Evolutionary conservation across 2,113 vertebrate species (phyloP), one percentile per base, ranked within the genome.

Genomic region (Burhinus bistriatus): DNA sequence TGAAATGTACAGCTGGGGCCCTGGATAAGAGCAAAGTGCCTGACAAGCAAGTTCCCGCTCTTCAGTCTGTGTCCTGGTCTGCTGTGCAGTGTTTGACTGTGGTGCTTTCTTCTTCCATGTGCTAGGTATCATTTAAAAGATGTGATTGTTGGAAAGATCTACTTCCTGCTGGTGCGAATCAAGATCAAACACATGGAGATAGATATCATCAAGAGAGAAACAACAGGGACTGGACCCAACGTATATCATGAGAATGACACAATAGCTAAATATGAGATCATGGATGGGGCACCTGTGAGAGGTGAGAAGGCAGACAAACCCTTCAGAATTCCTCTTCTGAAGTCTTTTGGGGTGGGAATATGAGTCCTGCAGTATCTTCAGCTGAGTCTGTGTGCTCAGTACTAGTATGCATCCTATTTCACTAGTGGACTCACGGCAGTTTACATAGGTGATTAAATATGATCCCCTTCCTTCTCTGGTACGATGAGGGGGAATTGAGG

Each of bases 111-210:
- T 23, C 58, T 66, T 34, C 94, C 38, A 7, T 7, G 0, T 65
- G 51, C 51, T 93, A 99, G 99, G 94, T 99, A 99, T 95, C 99
- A 99, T 92, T 98, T 99, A 94, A 99, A 99, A 98, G 99, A 99
- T 54, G 99, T 99, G 55, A 99, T 99, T 66, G 99, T 99, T 11
- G 99, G 99, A 5, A 99, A 99, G 98, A 99, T 99, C 94, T 99
- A 99, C 95, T 99, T 99, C 97, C 98, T 99, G 87, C 98, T 99
- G 75, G 99, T 99, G 96, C 98, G 99, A 95, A 99, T 99, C 98
- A 99, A 99, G 97, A 99, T 99, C 83, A 99, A 99, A 88, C 99
- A 99, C 98, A 99, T 99, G 99, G 99, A 99, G 95, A 99, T 99
- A 3, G 99, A 99, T 89, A 99, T 99, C 95, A 99, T 99, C 97